Evolutionary conservation across 2,113 vertebrate genomes (phyloP), one percentile per base, ranked within the genome.

Genomic region (Todiramphus chloris): DNA sequence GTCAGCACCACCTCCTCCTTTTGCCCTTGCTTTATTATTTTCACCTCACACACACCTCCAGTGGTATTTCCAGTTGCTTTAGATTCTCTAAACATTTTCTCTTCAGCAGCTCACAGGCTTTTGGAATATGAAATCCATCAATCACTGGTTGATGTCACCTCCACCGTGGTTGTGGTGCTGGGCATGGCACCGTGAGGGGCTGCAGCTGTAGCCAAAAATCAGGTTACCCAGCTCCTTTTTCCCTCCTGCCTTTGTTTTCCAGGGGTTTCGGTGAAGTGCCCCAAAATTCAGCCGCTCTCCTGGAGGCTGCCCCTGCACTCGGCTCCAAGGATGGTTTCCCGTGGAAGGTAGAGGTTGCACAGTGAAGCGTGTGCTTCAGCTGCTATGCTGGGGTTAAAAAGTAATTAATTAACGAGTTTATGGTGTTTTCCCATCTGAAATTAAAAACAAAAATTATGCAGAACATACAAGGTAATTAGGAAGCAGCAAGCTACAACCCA

Each of bases 381-480:
- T 83, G 79, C 35, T 55, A 15, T 1, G 0, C 63, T 0, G 1
- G 87, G 96, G 94, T 94, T 96, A 95, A 95, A 95, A 93, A 31
- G 72, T 96, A 95, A 96, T 97, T 97, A 97, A 97, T 96, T 96
- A 93, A 64, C 2, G 14, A 70, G 90, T 95, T 96, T 96, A 69
- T 74, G 88, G 88, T 95, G 92, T 96, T 96, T 94, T 90, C 96
- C 94, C 90, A 74, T 74, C 90, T 94, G 96, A 97, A 95, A 97
- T 94, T 73, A 80, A 91, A 94, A 88, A 43, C 74, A 90, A 77
- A 87, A 96, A 94, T 96, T 93, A 96, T 96, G 10, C 33, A 62
- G 77, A 88, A 51, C 31, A 44, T 12, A 18, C 35, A 56, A 93
- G 46, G 78, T 69, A 83, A 96, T 96, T 96, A 95, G 74, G 59